These are phyloP conservation scores for Panulirus ornatus DNA, from an alignment of 1,140 invertebrate species.

Conservation along the genomic window DNA sequence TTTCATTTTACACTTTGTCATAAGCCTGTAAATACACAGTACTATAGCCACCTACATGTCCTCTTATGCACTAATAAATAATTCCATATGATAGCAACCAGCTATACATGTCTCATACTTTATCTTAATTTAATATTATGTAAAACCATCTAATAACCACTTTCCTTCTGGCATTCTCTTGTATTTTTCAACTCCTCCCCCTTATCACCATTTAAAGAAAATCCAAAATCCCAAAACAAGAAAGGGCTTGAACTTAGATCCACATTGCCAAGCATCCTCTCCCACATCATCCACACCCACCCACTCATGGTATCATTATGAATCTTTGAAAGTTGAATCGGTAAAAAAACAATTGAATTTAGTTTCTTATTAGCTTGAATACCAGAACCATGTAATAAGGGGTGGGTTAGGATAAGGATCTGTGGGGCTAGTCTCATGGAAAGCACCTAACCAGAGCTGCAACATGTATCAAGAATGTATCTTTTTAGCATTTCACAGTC, in stretches of 20 bases:
- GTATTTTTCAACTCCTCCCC: neutral
- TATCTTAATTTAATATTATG: no score
- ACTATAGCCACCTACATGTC: no score
- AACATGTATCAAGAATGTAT: slow-evolving; percentile 40
- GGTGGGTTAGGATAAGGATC: slow-evolving; percentile 21
- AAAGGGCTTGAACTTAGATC: neutral
- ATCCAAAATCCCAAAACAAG: neutral
- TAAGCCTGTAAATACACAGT: no score
- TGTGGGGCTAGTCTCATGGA: slow-evolving; percentile 39
- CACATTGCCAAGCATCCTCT: neutral
- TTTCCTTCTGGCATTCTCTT: neutral
- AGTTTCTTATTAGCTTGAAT: neutral
- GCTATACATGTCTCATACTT: no score
- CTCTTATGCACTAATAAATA: no score
- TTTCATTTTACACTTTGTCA: no score
- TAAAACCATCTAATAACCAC: neutral
- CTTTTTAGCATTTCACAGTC: slow-evolving; percentile 62
- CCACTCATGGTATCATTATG: no score
- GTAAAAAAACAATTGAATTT: neutral
- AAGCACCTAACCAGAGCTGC: slow-evolving; percentile 32
- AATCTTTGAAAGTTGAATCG: neutral
- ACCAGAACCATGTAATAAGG: neutral
- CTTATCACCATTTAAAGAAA: neutral
- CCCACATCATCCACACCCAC: neutral
- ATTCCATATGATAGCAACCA: no score